Evolutionary conservation across 2,113 vertebrate genomes (phyloP).

Genomic region (Sapayoa aenigma): DNA sequence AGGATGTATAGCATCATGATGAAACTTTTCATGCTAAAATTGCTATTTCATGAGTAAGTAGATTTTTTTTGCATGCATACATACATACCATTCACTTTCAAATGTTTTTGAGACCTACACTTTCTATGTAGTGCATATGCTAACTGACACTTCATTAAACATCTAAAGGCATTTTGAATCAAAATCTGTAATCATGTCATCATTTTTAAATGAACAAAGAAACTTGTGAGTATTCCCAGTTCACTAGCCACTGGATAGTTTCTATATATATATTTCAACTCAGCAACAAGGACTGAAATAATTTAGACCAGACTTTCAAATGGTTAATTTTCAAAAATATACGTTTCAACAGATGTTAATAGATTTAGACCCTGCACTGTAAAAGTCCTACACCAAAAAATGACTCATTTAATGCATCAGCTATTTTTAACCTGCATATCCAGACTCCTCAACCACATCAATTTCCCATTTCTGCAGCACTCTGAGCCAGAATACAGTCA

Average conservation of each 20-base stretch:
- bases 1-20: neutral
- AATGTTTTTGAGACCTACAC: neutral
- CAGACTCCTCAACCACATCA: slow-evolving; percentile 32
- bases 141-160: neutral
- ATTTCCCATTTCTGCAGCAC: slow-evolving; percentile 23
- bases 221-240: neutral
- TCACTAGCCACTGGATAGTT: neutral
- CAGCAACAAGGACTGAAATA: neutral
- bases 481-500: too few species aligned
- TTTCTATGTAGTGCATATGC: neutral
- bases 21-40: neutral
- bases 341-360: neutral
- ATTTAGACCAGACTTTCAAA: neutral
- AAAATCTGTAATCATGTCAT: neutral
- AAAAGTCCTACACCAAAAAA: slow-evolving; percentile 37
- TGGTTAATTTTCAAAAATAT: slow-evolving; percentile 28
- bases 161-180: neutral
- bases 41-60: neutral
- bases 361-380: slow-evolving; percentile 4
- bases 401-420: slow-evolving; percentile 20
- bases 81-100: neutral
- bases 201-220: neutral
- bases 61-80: neutral
- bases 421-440: slow-evolving; percentile 53
- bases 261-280: neutral